phyloP scores from a whole-genome alignment of 2,797 vertebrate genomes.

The Pseudochirops cupreus region DNA sequence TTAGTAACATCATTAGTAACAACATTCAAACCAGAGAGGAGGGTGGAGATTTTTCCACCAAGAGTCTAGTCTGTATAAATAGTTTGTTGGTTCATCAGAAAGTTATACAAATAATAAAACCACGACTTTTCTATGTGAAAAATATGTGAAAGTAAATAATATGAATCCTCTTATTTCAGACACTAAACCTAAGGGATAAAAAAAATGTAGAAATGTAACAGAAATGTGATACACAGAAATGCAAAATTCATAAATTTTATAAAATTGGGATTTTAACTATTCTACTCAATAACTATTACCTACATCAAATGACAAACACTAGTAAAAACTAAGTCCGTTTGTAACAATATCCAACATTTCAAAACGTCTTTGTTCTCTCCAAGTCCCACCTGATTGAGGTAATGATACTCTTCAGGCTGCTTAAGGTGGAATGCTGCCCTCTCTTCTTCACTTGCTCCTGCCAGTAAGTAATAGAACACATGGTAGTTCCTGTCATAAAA shows the following conservation, averaged over 20 bases:
- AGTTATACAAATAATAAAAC: background rate
- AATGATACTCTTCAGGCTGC: slow-evolving; percentile 97
- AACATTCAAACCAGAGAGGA: slow-evolving; percentile 49
- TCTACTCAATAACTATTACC: slow-evolving; percentile 44
- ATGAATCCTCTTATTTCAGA: background rate
- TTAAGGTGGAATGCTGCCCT: slow-evolving; percentile 94
- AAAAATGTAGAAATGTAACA: background rate
- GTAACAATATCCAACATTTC: slow-evolving; percentile 48
- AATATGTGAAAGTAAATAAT: background rate
- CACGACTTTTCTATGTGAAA: background rate
- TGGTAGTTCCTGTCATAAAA: slow-evolving; percentile 95
- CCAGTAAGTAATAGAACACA: slow-evolving; percentile 99
- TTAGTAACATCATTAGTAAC: slow-evolving; percentile 59
- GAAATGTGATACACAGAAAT: no score
- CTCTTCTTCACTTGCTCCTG: slow-evolving; percentile 97
- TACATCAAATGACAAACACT: slow-evolving; percentile 7
- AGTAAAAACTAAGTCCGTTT: background rate
- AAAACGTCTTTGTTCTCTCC: background rate
- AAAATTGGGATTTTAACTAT: background rate
- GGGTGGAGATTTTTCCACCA: background rate
- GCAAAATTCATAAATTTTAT: background rate
- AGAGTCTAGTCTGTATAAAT: background rate
- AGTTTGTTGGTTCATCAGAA: background rate
- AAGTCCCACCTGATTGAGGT: slow-evolving; percentile 95
- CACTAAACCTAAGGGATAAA: background rate